Evolutionary conservation across 2,113 vertebrate genomes (phyloP).

Genomic region (Amphilophus citrinellus): DNA sequence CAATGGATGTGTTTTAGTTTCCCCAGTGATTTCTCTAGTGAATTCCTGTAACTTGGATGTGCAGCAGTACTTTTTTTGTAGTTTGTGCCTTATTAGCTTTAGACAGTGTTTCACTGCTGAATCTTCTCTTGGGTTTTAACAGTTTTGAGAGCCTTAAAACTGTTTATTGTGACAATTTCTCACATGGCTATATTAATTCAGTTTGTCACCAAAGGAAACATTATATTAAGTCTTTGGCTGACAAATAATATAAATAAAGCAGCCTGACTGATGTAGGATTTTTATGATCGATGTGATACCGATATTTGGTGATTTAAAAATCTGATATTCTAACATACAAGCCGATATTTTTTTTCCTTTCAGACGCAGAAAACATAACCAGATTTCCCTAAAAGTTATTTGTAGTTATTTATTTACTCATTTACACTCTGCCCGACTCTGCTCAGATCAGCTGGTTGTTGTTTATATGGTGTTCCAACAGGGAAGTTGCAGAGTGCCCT

Average conservation of each 20-base stretch:
- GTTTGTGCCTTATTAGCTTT: constrained; percentile 6
- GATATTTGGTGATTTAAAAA: constrained; percentile 1
- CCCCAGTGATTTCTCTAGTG: background rate
- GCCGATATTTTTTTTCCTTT: background rate
- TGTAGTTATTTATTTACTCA: background rate
- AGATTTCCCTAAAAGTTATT: background rate
- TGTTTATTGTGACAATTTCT: background rate
- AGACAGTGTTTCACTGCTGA: constrained; percentile 7
- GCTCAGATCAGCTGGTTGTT: background rate
- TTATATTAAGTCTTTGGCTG: background rate
- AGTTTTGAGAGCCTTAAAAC: background rate
- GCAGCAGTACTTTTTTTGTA: background rate
- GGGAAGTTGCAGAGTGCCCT: background rate
- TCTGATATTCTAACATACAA: background rate
- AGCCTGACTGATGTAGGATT: background rate
- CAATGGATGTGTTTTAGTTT: background rate
- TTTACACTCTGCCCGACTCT: background rate
- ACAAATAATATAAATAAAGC: background rate
- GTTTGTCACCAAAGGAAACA: background rate
- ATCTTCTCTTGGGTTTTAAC: constrained; percentile 7
- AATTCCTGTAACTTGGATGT: constrained; percentile 19
- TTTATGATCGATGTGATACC: background rate
- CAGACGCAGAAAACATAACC: background rate
- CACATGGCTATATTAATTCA: background rate
- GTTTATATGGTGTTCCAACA: background rate